Conservation (phyloP, 2,888 invertebrate genomes). For the Monochamus alternatus region DNA sequence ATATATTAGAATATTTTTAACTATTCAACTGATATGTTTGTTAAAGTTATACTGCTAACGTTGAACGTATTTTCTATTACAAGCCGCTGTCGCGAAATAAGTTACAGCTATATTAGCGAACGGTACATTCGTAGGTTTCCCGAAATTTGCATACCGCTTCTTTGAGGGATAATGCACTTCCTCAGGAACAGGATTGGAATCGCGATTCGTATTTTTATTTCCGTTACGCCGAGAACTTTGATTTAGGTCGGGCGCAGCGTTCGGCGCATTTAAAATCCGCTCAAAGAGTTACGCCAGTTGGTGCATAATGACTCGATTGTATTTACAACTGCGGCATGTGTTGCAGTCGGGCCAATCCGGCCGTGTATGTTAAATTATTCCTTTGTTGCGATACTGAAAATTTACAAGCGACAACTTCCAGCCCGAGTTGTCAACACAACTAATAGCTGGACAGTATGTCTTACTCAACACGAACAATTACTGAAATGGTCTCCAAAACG, state of each 20-base stretch:
- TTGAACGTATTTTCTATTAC: too few species aligned
- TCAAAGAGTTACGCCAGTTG: slow-evolving; percentile 25
- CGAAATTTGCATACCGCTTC: neutral
- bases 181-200: neutral
- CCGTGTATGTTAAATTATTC: slow-evolving; percentile 6
- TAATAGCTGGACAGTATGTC: neutral
- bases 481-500: neutral
- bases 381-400: neutral
- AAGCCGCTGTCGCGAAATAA: too few species aligned
- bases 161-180: neutral
- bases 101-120: neutral
- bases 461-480: neutral
- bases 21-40: too few species aligned
- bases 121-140: neutral
- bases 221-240: neutral
- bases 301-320: slow-evolving; percentile 19
- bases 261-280: slow-evolving; percentile 12
- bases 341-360: slow-evolving; percentile 15
- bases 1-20: too few species aligned
- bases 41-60: too few species aligned
- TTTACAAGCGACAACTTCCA: neutral
- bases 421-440: neutral
- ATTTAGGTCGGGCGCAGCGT: neutral
- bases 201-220: neutral
- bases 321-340: slow-evolving; percentile 16